Percentiles rank a stretch among this genome's conserved stretches.
These are phyloP conservation scores for Zaprionus inermis DNA, from an alignment of 1,140 invertebrate genomes.

Conservation along the genomic window DNA sequence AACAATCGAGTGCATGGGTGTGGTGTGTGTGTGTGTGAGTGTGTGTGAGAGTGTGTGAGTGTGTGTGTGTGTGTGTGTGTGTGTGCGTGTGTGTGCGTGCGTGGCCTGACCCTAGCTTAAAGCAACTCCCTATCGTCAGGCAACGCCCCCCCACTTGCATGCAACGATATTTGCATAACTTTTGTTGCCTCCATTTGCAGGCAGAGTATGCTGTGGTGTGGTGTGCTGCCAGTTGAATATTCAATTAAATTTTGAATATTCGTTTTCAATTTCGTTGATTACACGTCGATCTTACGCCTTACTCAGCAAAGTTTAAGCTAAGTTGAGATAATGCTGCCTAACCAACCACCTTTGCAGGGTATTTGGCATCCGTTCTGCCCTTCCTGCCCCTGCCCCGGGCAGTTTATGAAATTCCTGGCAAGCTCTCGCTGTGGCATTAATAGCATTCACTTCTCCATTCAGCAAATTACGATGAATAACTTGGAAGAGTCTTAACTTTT, in stretches of 20 bases:
- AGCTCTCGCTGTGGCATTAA: conserved; percentile 29
- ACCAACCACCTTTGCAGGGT: neutral
- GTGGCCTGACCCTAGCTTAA: conserved; percentile 3
- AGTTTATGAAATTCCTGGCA: conserved; percentile 31
- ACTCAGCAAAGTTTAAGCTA: neutral
- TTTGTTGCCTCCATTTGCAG: neutral
- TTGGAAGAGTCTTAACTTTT: conserved; percentile 38
- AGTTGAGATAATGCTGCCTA: no score
- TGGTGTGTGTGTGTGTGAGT: conserved; percentile 1
- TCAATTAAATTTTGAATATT: neutral
- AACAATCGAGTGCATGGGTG: conserved; percentile 5
- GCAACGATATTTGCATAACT: conserved; percentile 22
- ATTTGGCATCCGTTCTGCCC: neutral
- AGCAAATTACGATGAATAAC: conserved; percentile 46
- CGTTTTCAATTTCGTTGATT: neutral
- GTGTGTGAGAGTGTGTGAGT: neutral
- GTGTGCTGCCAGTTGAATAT: neutral
- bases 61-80: neutral
- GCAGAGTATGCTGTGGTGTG: neutral
- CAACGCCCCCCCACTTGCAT: neutral
- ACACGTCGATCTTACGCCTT: neutral
- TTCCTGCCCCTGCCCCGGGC: neutral
- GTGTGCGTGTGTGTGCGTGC: conserved; percentile 1
- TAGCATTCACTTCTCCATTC: conserved; percentile 17
- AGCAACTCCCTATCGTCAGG: neutral